A percentile compares a stretch with the other conserved stretches of the same genome.
Evolutionary conservation across 1,140 invertebrate species (phyloP).

Genomic region (Maniola jurtina): DNA sequence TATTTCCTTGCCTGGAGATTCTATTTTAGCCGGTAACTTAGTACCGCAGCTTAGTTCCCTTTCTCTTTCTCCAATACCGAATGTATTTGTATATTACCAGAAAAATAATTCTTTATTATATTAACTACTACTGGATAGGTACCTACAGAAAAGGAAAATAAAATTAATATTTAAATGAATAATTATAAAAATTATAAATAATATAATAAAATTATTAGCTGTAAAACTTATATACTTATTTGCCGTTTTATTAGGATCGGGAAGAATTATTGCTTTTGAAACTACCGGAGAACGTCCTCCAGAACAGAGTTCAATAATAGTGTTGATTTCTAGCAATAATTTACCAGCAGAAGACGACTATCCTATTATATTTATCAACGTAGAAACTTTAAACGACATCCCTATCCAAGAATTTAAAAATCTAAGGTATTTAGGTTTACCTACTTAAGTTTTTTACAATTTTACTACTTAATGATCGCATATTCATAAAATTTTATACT

Average conservation of each 20-base stretch:
- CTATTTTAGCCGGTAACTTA: slow-evolving; percentile 24
- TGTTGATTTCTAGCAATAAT: slow-evolving; percentile 52
- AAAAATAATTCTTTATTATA: no score
- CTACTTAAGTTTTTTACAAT: neutral
- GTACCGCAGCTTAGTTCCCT: no score
- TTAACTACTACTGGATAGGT: no score
- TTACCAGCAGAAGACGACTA: slow-evolving; percentile 60
- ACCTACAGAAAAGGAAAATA: no score
- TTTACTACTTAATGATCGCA: neutral
- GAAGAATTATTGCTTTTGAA: slow-evolving; percentile 52
- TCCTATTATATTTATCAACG: slow-evolving; percentile 60
- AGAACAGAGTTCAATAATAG: slow-evolving; percentile 52
- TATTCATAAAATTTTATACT: neutral
- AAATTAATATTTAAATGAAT: no score
- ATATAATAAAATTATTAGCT: no score
- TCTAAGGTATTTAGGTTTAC: slow-evolving; percentile 38
- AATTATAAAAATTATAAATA: no score
- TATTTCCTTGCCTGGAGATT: slow-evolving; percentile 23
- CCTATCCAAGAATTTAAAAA: slow-evolving; percentile 48
- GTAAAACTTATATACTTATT: neutral
- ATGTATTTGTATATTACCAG: no score
- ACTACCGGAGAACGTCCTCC: slow-evolving; percentile 40
- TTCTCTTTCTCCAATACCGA: no score
- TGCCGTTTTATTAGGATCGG: slow-evolving; percentile 41
- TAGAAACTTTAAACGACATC: slow-evolving; percentile 47